Base-by-base conservation (phyloP, 2,113 vertebrate genomes). In the Odobenus rosmarus region DNA sequence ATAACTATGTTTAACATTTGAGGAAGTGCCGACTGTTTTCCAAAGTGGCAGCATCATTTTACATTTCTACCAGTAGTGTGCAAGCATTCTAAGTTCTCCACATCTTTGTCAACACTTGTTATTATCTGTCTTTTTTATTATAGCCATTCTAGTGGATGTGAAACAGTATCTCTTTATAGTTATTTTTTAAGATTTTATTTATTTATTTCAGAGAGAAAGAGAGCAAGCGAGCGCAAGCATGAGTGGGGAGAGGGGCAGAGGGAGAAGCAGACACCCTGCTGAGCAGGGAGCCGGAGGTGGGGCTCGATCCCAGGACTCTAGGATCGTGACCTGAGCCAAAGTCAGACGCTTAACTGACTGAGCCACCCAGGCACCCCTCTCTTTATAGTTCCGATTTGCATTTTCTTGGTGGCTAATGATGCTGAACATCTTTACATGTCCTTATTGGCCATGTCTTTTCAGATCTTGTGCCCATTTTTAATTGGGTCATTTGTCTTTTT, bases 1-100 rank as follows among this genome's bases (percentile, higher is more conserved):
- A 46, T 72, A 85, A 79, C 28, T 79, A 31, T 90, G 57, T 97
- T 88, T 93, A 91, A 82, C n/a, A 11, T 93, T 77, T 71, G 67
- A 91, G 39, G 61, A 85, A 87, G 36, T 88, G 24, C 9, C 26
- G 57, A 49, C 26, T 61, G 1, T 93, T 93, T 95, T 83, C 79
- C 59, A 88, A 88, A 53, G 42, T 71, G n/a, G 28, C 18, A 77
- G n/a, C 1, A 49, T 49, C 24, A 64, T 85, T 95, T 62, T 62
- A 59, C 33, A 61, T 90, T 90, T 39, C 64, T 74, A 86, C 24
- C 19, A 86, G 39, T 53, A 87, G 87, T 28, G 21, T 81, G 23
- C 62, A 64, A 81, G 28, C 16, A 2, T 90, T 92, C 24, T 42
- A 86, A 8, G 79, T 96, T 79, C 53, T 71, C 51, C 36, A 53